phyloP scores from a whole-genome alignment of 2,797 vertebrate genomes.

The Epinephelus awoara region DNA sequence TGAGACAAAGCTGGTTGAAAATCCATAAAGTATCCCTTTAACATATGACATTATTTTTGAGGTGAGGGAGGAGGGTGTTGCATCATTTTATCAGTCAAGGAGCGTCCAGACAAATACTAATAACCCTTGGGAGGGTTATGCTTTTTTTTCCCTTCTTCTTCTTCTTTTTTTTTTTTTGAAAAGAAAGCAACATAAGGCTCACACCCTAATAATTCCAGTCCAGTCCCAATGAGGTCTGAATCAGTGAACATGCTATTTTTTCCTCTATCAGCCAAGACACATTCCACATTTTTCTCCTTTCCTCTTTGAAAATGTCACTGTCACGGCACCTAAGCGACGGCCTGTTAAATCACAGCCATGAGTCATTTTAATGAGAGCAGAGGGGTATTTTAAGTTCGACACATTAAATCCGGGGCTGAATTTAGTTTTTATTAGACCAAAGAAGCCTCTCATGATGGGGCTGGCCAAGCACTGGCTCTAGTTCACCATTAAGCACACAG shows the following conservation, averaged over 20 bases:
- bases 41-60: background rate
- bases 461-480: conserved; percentile 10
- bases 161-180: background rate
- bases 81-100: background rate
- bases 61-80: background rate
- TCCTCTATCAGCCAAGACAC: conserved; percentile 13
- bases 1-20: too few relatives aligned
- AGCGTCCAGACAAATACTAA: background rate
- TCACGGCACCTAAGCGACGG: conserved; percentile 38
- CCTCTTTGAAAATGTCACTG: conserved; percentile 60
- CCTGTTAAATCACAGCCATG: conserved; percentile 52
- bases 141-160: too few relatives aligned
- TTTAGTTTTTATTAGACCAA: conserved; percentile 33
- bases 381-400: conserved; percentile 50
- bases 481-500: conserved; percentile 23
- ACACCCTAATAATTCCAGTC: background rate
- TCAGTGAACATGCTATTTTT: background rate
- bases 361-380: conserved; percentile 59
- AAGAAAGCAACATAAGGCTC: background rate
- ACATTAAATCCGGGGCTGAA: conserved; percentile 47
- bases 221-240: conserved; percentile 8
- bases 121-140: background rate
- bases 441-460: conserved; percentile 16
- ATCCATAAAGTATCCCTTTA: too few relatives aligned
- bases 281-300: conserved; percentile 32